Evolutionary conservation across 2,888 invertebrate species (phyloP).

Genomic region (Odontothrips loti): DNA sequence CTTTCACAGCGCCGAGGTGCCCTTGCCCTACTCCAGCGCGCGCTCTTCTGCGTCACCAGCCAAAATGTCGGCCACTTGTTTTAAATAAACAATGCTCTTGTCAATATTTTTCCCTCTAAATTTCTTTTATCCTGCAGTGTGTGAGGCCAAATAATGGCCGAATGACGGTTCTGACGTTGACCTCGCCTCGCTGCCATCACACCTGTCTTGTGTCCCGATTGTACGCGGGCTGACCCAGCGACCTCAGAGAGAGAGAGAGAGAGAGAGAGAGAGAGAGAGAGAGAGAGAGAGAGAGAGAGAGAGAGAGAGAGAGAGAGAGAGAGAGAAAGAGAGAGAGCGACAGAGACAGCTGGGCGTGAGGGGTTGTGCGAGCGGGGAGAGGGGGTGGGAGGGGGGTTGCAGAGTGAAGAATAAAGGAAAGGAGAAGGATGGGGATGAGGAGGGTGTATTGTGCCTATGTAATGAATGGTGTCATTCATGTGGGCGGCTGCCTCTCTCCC

Average conservation of each 20-base stretch:
- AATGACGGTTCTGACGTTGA: too few relatives aligned
- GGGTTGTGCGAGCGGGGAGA: neutral
- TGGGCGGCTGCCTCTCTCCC: neutral
- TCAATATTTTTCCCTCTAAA: too few relatives aligned
- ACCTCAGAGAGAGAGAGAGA: neutral
- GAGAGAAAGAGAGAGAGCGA: neutral
- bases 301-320: neutral
- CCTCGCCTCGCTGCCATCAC: too few relatives aligned
- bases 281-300: neutral
- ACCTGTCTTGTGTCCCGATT: too few relatives aligned
- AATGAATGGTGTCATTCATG: neutral
- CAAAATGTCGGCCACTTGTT: too few relatives aligned
- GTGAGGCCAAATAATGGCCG: too few relatives aligned
- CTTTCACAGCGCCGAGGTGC: too few relatives aligned
- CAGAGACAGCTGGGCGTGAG: neutral
- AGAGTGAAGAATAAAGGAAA: neutral
- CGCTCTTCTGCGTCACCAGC: too few relatives aligned
- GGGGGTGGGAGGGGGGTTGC: neutral
- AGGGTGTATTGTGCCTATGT: neutral
- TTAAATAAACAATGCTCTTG: too few relatives aligned
- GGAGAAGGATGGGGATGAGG: neutral
- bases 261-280: conserved; percentile 6
- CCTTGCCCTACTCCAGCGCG: too few relatives aligned
- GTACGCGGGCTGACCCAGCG: too few relatives aligned
- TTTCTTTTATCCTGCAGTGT: too few relatives aligned